Evolutionary conservation across 2,797 vertebrate species (phyloP).

Genomic region (Atherinosoma microstoma): DNA sequence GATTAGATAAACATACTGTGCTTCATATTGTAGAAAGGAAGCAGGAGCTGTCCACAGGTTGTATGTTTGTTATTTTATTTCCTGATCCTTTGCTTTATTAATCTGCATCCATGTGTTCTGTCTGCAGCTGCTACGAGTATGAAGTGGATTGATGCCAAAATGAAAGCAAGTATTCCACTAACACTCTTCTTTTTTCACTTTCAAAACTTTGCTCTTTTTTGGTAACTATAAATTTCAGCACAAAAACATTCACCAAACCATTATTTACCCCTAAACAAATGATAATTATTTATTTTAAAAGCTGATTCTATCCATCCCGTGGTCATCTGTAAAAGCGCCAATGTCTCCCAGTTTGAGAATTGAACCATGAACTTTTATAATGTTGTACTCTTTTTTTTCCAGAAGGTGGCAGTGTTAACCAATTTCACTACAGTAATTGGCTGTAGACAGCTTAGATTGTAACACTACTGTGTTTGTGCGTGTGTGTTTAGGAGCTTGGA

Average conservation of each 20-base stretch:
- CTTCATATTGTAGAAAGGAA: not conserved
- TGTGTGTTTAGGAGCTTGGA: slow-evolving; percentile 89
- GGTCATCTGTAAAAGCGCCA: not conserved
- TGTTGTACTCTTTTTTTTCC: slow-evolving; percentile 30
- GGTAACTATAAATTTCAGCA: not conserved
- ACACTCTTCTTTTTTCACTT: not conserved
- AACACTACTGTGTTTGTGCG: slow-evolving; percentile 23
- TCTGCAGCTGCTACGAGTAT: slow-evolving; percentile 96
- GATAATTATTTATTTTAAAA: not conserved
- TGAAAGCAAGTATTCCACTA: slow-evolving; percentile 89
- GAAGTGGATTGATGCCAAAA: slow-evolving; percentile 99
- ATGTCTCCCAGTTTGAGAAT: too few species aligned
- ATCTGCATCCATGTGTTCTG: slow-evolving; percentile 18
- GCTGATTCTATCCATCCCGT: not conserved
- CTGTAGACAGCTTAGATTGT: not conserved
- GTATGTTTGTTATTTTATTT: not conserved
- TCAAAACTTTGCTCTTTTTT: not conserved
- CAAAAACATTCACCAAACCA: not conserved
- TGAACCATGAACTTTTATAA: not conserved
- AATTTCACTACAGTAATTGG: slow-evolving; percentile 2
- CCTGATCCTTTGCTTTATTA: not conserved
- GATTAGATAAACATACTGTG: not conserved
- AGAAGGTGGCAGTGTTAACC: slow-evolving; percentile 64
- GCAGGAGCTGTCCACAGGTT: not conserved
- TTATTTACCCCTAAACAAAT: not conserved